Evolutionary conservation across 1,140 invertebrate species (phyloP).

Genomic region (Drosophila lowei): DNA sequence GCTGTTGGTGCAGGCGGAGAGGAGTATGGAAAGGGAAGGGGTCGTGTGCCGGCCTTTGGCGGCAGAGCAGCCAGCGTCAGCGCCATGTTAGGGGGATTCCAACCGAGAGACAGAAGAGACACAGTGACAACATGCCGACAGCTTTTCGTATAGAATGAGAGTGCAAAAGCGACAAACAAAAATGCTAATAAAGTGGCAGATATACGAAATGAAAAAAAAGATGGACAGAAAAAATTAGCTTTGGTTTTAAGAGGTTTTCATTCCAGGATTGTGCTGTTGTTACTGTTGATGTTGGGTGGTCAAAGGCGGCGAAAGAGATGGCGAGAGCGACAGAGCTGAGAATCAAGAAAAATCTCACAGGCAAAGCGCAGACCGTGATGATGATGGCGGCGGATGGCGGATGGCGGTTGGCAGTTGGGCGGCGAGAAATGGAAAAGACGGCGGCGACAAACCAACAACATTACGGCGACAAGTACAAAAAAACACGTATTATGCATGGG

Average conservation of each 20-base stretch:
- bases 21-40: constrained; percentile 7
- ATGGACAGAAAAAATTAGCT: neutral
- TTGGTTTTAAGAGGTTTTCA: neutral
- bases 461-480: constrained; percentile 74
- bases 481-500: constrained; percentile 74
- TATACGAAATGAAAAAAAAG: constrained; percentile 19
- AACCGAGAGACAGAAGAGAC: constrained; percentile 46
- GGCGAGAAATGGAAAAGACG: constrained; percentile 52
- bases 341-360: constrained; percentile 36
- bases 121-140: constrained; percentile 40
- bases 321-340: constrained; percentile 3
- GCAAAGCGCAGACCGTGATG: constrained; percentile 24
- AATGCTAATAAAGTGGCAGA: constrained; percentile 59
- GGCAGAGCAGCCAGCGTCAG: constrained; percentile 49
- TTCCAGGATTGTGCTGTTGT: neutral
- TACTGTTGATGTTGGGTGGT: constrained; percentile 20
- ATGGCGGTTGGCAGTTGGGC: constrained; percentile 11
- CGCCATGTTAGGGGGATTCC: constrained; percentile 31
- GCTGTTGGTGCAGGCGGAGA: neutral
- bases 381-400: constrained; percentile 29
- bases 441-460: constrained; percentile 39
- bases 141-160: constrained; percentile 76
- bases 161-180: constrained; percentile 64
- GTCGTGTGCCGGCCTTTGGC: constrained; percentile 71
- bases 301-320: constrained; percentile 12